A percentile compares a stretch with the other conserved stretches of the same genome.
Conservation (phyloP, 2,888 invertebrate genomes). For the Callimorpha dominula region DNA sequence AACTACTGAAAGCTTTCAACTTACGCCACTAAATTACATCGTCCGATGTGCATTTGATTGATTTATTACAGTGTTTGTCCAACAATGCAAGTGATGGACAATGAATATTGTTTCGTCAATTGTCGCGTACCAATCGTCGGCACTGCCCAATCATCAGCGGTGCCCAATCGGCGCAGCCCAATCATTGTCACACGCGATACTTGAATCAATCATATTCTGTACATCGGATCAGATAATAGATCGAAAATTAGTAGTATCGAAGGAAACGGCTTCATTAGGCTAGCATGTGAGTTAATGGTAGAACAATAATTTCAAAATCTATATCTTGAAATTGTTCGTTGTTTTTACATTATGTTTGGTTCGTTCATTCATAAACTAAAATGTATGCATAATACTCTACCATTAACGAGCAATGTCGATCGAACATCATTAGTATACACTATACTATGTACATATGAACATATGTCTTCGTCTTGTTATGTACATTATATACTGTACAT, state of each 20-base stretch:
- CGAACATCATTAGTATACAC: too few species aligned
- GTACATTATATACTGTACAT: background rate
- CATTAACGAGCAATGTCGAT: too few species aligned
- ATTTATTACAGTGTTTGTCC: conserved; percentile 77
- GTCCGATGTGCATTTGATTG: conserved; percentile 76
- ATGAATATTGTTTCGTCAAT: conserved; percentile 67
- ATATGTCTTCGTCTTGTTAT: too few species aligned
- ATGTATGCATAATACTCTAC: too few species aligned
- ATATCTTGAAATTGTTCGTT: too few species aligned
- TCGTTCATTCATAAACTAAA: too few species aligned
- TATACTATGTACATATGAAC: too few species aligned
- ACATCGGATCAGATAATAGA: conserved; percentile 29
- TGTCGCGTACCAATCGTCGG: conserved; percentile 57
- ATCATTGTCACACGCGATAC: conserved; percentile 49
- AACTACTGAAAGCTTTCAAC: conserved; percentile 27
- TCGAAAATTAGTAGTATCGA: conserved; percentile 37
- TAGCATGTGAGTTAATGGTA: conserved; percentile 29
- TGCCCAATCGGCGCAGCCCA: conserved; percentile 53
- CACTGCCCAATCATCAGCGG: conserved; percentile 36
- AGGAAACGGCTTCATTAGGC: conserved; percentile 40
- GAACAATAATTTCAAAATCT: background rate
- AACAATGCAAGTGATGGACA: conserved; percentile 72
- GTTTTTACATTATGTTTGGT: too few species aligned
- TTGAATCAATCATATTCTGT: conserved; percentile 48
- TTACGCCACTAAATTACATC: conserved; percentile 53